phyloP scores from a whole-genome alignment of 2,797 vertebrate genomes.

The Tiaroga cobitis region DNA sequence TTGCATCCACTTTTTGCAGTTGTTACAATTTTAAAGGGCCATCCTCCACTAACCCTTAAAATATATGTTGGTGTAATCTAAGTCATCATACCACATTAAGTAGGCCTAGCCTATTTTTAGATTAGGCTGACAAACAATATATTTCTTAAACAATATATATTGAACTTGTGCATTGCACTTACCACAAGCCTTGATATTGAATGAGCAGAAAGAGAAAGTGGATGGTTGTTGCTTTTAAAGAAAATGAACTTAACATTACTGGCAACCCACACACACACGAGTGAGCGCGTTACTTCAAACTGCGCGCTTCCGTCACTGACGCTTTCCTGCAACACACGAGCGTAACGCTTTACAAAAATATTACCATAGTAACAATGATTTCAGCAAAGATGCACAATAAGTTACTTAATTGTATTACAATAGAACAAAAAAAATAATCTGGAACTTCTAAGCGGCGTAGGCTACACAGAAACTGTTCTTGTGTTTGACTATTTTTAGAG shows the following conservation, averaged over 20 bases:
- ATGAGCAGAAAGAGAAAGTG: constrained; percentile 30
- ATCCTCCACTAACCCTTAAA: background rate
- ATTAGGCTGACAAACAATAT: background rate
- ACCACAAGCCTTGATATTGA: constrained; percentile 48
- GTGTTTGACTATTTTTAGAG: background rate
- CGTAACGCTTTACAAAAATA: background rate
- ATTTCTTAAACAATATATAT: background rate
- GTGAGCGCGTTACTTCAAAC: constrained; percentile 37
- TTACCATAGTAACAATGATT: background rate
- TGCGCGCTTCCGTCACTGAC: background rate
- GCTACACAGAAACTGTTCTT: background rate
- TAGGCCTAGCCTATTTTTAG: background rate
- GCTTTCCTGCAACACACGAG: constrained; percentile 9
- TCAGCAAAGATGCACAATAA: background rate
- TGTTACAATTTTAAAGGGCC: background rate
- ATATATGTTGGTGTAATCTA: background rate
- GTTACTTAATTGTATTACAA: background rate
- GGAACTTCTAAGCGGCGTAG: background rate
- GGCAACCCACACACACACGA: constrained; percentile 56
- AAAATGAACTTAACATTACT: constrained; percentile 56
- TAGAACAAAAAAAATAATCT: background rate
- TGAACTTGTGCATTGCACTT: background rate
- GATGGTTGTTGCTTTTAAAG: constrained; percentile 38
- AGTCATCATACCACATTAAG: background rate
- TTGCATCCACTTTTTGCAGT: background rate